Conservation (phyloP, 2,888 invertebrate genomes). For the Anthophora plumipes region DNA sequence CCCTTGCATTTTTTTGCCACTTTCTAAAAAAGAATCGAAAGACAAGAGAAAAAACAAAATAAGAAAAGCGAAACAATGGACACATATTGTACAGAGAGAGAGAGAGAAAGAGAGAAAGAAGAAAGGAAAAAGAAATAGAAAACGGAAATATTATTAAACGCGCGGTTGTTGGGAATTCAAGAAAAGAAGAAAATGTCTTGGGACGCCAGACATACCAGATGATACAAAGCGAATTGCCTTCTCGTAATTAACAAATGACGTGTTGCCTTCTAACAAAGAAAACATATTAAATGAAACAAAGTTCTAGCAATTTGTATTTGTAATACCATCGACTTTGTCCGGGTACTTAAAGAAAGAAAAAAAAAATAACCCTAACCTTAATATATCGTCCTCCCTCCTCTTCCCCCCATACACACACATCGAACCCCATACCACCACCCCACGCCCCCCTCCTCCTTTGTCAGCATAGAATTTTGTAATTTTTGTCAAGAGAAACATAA, state of each 20-base stretch:
- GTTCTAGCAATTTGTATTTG: constrained; percentile 75
- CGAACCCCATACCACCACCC: too few species aligned
- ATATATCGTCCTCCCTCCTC: too few species aligned
- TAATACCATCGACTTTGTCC: constrained; percentile 78
- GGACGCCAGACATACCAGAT: constrained; percentile 82
- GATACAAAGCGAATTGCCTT: constrained; percentile 85
- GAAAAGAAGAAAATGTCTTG: constrained; percentile 69
- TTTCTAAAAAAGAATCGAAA: constrained; percentile 18
- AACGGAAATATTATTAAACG: constrained; percentile 5
- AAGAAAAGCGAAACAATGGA: too few species aligned
- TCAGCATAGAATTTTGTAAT: constrained; percentile 76
- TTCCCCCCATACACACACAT: too few species aligned
- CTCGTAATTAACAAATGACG: constrained; percentile 82
- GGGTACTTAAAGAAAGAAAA: constrained; percentile 78
- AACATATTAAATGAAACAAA: constrained; percentile 73
- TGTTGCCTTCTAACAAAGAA: constrained; percentile 83
- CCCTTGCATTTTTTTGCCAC: constrained; percentile 76
- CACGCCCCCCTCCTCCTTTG: constrained; percentile 68
- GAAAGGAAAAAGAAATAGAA: not conserved
- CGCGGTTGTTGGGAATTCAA: constrained; percentile 47
- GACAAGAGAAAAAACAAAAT: too few species aligned
- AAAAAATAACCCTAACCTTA: constrained; percentile 24
- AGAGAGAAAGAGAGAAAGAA: constrained; percentile 33
- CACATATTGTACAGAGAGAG: constrained; percentile 9
- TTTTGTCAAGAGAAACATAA: constrained; percentile 63